These are phyloP conservation scores for Ethmia dodecea DNA, from an alignment of 2,888 invertebrate genomes.

Conservation along the genomic window DNA sequence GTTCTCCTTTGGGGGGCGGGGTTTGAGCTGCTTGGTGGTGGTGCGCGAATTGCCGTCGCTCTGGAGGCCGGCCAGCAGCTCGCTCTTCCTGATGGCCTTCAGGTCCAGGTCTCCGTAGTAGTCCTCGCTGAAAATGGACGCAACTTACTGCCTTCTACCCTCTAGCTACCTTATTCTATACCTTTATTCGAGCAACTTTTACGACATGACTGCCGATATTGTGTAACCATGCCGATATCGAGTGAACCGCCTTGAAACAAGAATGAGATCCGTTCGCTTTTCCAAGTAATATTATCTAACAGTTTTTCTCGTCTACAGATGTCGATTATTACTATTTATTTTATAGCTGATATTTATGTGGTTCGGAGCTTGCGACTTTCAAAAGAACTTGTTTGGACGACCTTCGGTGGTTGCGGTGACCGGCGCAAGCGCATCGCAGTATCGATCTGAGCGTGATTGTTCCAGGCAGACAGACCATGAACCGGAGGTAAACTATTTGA, in stretches of 20 bases:
- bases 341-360: constrained; percentile 17
- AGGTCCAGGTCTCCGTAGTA: constrained; percentile 97
- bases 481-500: constrained; percentile 27
- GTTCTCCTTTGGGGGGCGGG: constrained; percentile 77
- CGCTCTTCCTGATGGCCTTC: constrained; percentile 96
- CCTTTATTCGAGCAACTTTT: constrained; percentile 54
- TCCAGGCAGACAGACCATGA: constrained; percentile 34
- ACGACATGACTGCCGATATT: constrained; percentile 51
- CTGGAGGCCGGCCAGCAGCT: constrained; percentile 89
- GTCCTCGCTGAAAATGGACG: constrained; percentile 90
- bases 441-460: constrained; percentile 31
- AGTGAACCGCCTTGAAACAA: constrained; percentile 69
- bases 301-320: constrained; percentile 30
- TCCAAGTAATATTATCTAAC: constrained; percentile 48
- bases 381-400: constrained; percentile 27
- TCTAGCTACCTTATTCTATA: constrained; percentile 40
- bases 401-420: constrained; percentile 36
- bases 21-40: constrained; percentile 71
- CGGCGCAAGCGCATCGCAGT: constrained; percentile 29
- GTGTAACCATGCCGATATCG: constrained; percentile 61
- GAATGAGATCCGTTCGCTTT: constrained; percentile 62
- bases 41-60: constrained; percentile 72
- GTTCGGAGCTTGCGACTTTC: constrained; percentile 34
- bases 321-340: not conserved
- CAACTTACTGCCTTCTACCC: constrained; percentile 63